These are phyloP conservation scores for Phyllotis vaccarum DNA, from an alignment of 2,797 vertebrate species.

Conservation along the genomic window DNA sequence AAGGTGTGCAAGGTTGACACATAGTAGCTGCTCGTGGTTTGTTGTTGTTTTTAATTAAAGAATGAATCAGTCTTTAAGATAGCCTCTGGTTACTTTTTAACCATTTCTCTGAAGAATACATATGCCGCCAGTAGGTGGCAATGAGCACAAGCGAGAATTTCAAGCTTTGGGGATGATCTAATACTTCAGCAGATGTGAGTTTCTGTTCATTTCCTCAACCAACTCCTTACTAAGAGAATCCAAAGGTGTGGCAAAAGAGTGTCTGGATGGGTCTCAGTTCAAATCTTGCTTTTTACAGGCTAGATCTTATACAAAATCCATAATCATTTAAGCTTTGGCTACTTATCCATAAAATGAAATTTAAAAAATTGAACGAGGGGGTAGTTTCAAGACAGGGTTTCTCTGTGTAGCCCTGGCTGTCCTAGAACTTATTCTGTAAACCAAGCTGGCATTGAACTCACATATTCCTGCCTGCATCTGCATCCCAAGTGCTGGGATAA, in stretches of 20 bases:
- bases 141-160: not conserved
- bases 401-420: too few species aligned
- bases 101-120: not conserved
- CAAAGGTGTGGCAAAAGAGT: not conserved
- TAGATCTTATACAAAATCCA: not conserved
- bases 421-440: not conserved
- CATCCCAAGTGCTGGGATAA: not conserved
- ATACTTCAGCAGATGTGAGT: not conserved
- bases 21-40: not conserved
- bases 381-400: not conserved
- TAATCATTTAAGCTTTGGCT: not conserved
- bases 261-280: not conserved
- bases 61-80: not conserved
- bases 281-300: not conserved
- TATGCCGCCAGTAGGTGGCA: conserved; percentile 27
- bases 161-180: conserved; percentile 20
- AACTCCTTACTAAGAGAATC: not conserved
- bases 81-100: not conserved
- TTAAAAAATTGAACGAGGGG: not conserved
- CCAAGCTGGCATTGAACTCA: not conserved
- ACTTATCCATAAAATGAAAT: not conserved
- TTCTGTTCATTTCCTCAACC: not conserved
- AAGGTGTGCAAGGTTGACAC: not conserved
- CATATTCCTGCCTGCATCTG: not conserved
- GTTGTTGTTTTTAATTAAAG: not conserved